Percentiles rank a stretch among this genome's conserved stretches.
Evolutionary conservation across 2,797 vertebrate species (phyloP).

Genomic region (Notolepis coatsorum): DNA sequence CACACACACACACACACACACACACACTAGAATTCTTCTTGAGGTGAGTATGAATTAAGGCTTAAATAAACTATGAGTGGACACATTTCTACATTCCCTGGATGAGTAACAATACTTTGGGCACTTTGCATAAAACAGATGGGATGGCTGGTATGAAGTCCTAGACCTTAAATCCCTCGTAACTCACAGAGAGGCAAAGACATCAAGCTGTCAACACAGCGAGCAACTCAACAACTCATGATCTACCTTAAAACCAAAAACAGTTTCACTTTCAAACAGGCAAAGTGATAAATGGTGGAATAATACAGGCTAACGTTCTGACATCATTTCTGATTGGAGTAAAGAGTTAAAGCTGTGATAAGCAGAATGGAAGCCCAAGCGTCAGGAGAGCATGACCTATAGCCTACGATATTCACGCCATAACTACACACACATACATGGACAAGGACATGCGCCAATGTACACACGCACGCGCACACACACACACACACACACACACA

Average conservation of each 20-base stretch:
- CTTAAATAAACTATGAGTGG: conserved; percentile 53
- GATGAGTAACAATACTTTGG: conserved; percentile 46
- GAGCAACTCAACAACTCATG: conserved; percentile 10
- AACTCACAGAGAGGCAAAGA: conserved; percentile 14
- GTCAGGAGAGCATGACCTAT: conserved; percentile 51
- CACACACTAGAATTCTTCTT: conserved; percentile 37
- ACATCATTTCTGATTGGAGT: conserved; percentile 74
- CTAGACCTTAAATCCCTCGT: conserved; percentile 23
- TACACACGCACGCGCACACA: background rate
- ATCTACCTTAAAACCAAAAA: background rate
- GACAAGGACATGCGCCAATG: background rate
- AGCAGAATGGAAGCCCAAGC: conserved; percentile 32
- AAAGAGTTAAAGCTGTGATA: conserved; percentile 51
- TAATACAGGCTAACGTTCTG: conserved; percentile 66
- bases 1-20: conserved; percentile 12
- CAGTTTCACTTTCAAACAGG: conserved; percentile 26
- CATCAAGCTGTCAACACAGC: background rate
- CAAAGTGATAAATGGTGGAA: conserved; percentile 41
- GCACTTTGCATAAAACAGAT: conserved; percentile 46
- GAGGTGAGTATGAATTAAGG: conserved; percentile 57
- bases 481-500: conserved; percentile 3
- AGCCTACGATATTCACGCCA: conserved; percentile 38
- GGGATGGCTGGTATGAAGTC: conserved; percentile 34
- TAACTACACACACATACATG: background rate
- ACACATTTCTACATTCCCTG: conserved; percentile 49